phyloP scores from a whole-genome alignment of 2,113 vertebrate species.

The Centrocercus urophasianus region DNA sequence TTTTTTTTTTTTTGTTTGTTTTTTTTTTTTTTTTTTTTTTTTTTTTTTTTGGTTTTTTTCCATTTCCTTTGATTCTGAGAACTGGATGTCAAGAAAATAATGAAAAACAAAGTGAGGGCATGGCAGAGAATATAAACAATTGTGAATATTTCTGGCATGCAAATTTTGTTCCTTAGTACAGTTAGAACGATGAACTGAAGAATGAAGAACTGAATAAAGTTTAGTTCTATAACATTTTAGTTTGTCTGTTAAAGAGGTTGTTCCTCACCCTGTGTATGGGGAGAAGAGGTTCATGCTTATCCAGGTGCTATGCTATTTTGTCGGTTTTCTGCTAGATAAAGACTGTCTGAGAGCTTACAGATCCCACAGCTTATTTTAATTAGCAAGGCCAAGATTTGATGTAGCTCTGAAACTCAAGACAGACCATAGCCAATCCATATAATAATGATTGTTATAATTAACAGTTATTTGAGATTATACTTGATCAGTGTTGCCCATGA shows the following conservation, averaged over 20 bases:
- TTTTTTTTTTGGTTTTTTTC: constrained; percentile 34
- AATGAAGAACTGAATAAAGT: background rate
- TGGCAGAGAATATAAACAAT: background rate
- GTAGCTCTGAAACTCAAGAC: background rate
- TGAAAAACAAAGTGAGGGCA: background rate
- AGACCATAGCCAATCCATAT: background rate
- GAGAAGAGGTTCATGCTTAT: fast-evolving
- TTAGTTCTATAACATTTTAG: background rate
- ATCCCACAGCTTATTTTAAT: background rate
- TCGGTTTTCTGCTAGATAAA: fast-evolving
- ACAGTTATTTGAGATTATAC: background rate
- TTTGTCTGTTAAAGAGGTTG: background rate
- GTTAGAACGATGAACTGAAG: background rate
- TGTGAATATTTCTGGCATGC: background rate
- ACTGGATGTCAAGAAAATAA: background rate
- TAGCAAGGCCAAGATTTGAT: background rate
- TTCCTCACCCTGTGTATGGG: background rate
- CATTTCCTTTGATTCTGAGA: background rate
- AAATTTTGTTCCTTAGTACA: background rate
- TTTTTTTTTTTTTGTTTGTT: background rate
- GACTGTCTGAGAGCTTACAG: background rate
- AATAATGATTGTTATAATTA: background rate
- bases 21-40: background rate
- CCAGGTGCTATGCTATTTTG: background rate
- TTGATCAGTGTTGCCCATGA: background rate